Base-by-base conservation (phyloP, 2,888 invertebrate species). In the Camponotus fellah region DNA sequence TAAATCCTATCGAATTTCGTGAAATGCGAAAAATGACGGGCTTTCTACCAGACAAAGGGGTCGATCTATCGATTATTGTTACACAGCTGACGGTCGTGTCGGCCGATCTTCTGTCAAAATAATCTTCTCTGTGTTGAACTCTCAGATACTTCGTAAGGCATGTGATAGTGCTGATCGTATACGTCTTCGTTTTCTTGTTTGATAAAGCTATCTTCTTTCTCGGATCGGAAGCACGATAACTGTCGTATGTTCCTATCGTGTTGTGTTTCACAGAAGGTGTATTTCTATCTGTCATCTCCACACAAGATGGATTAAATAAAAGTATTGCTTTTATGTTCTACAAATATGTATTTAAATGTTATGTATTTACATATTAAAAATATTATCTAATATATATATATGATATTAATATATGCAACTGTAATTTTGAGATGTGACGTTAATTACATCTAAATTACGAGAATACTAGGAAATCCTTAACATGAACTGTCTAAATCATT, bases 31-130 rank as follows among this genome's bases (percentile, higher is more conserved):
- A 66, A 46, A 77, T 77, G 43, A 82, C 66, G 46, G 40, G 58
- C 8, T 21, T 37, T 66, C 76, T n/a, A 60, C 43, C 72, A 37
- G 43, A 56, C 65, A 82, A 65, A 46, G 37, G 43, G 46, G 58
- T 71, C 53, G 26, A 60, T 58, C 37, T 82, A 75, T 88, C 66
- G 84, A 88, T 84, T 86, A 86, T 88, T 86, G 72, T 64, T 81
- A 77, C 58, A 60, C 64, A 83, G 64, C 46, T 82, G 75, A 62
- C 46, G 69, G 60, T 77, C 32, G 21, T 37, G 76, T 81, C n/a
- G 49, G 58, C 79, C 66, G 62, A 68, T 66, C 34, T 58, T 53
- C 37, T 53, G 17, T 46, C 75, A 21, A 34, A 12, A 53, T 12
- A 49, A 17, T 26, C 17, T 40, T 66, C 32, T 21, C 56, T 2